Evolutionary conservation across 2,888 invertebrate species (phyloP).

Genomic region (Eurytoma adleriae): DNA sequence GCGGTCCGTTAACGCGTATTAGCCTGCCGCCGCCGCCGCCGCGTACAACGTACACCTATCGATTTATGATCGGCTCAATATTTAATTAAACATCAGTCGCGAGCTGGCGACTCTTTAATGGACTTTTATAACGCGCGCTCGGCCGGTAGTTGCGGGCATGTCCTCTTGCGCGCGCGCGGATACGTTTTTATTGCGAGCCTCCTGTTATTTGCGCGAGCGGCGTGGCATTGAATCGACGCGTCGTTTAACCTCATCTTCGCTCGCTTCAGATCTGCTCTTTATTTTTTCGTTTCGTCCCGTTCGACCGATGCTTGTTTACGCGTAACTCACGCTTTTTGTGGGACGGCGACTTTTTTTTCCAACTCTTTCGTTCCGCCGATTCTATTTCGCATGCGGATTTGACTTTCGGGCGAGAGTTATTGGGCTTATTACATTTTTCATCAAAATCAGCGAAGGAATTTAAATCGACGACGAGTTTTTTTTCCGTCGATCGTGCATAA

Average conservation of each 20-base stretch:
- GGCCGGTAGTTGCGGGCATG: not conserved
- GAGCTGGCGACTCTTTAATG: conserved; percentile 40
- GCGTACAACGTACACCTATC: conserved; percentile 40
- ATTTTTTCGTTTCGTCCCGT: not conserved
- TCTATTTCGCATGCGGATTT: too few species aligned
- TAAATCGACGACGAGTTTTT: too few species aligned
- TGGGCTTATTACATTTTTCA: too few species aligned
- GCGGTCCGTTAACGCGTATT: conserved; percentile 21
- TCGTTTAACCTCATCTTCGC: conserved; percentile 39
- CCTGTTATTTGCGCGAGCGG: not conserved
- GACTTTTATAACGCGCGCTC: conserved; percentile 47
- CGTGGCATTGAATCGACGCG: conserved; percentile 32
- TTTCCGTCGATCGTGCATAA: too few species aligned
- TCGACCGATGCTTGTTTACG: not conserved
- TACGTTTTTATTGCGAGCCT: conserved; percentile 34
- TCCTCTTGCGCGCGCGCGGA: not conserved
- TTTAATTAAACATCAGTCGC: conserved; percentile 53
- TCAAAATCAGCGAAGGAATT: too few species aligned
- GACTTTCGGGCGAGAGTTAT: too few species aligned
- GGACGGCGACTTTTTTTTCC: not conserved
- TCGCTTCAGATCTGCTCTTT: conserved; percentile 2
- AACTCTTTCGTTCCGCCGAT: too few species aligned
- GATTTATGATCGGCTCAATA: conserved; percentile 52
- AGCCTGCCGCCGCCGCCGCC: conserved; percentile 33
- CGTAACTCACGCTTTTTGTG: not conserved